These are phyloP conservation scores for Porites cylindrica DNA, from an alignment of 92 coral and sea anemone species.

Conservation along the genomic window DNA sequence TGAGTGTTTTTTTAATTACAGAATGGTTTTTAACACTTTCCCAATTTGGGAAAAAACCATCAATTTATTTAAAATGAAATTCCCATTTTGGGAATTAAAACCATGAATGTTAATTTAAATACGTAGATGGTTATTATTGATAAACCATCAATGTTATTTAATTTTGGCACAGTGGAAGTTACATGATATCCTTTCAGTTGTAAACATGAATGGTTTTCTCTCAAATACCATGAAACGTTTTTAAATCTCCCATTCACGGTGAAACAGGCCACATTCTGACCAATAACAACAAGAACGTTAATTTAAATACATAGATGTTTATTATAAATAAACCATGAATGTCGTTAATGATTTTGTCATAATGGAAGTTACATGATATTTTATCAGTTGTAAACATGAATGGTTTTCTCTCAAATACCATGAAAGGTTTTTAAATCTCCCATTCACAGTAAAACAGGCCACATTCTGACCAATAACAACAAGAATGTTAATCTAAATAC, in stretches of 20 bases:
- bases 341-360: background rate
- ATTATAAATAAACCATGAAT: slow-evolving; percentile 3
- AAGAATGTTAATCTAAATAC: slow-evolving; percentile 1
- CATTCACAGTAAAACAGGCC: slow-evolving; percentile 1
- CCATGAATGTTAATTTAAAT: background rate
- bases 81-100: slow-evolving; percentile 14
- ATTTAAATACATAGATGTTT: background rate
- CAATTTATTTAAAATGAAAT: slow-evolving; percentile 1
- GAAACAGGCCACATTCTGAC: slow-evolving; percentile 3
- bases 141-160: slow-evolving; percentile 3
- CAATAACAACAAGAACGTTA: background rate
- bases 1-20: background rate
- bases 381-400: background rate
- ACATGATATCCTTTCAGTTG: background rate
- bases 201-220: background rate
- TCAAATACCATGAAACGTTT: too few species aligned
- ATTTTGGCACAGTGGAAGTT: background rate
- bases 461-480: background rate
- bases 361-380: background rate
- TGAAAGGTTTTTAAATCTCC: too few species aligned
- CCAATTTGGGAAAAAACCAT: background rate
- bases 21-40: slow-evolving; percentile 6
- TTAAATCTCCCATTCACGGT: background rate
- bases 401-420: too few species aligned
- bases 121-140: background rate